Conservation (phyloP, 2,113 vertebrate genomes). For the Numida meleagris region DNA sequence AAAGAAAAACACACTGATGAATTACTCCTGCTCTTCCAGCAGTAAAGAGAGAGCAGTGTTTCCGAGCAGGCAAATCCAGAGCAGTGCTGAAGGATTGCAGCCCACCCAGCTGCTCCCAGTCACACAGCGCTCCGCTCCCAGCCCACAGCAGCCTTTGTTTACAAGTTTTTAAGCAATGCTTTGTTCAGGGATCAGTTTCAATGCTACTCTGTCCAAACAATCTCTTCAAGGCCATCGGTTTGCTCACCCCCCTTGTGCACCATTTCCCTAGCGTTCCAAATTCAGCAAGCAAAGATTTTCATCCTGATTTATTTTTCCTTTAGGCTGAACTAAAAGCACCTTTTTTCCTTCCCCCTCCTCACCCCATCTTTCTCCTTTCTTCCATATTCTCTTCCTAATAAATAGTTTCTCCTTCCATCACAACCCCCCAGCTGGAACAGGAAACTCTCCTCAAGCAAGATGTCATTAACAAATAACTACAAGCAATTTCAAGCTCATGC, state of each 20-base stretch:
- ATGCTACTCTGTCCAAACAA: background rate
- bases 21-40: background rate
- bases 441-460: background rate
- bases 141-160: background rate
- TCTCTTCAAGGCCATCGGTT: background rate
- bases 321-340: background rate
- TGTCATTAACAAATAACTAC: background rate
- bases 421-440: background rate
- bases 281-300: background rate
- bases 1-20: constrained; percentile 27
- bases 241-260: rapidly evolving
- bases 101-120: background rate
- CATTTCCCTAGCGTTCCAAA: background rate
- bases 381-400: background rate
- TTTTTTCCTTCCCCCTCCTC: too few relatives aligned
- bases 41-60: background rate
- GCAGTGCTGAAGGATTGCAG: background rate
- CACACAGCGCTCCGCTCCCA: background rate
- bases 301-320: background rate
- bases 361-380: too few relatives aligned
- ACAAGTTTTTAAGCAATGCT: background rate
- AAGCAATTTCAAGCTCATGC: background rate
- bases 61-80: background rate
- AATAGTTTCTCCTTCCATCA: background rate
- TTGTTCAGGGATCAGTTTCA: background rate